These are phyloP conservation scores for Thamnaconus septentrionalis DNA, from an alignment of 2,113 vertebrate species.

Conservation along the genomic window DNA sequence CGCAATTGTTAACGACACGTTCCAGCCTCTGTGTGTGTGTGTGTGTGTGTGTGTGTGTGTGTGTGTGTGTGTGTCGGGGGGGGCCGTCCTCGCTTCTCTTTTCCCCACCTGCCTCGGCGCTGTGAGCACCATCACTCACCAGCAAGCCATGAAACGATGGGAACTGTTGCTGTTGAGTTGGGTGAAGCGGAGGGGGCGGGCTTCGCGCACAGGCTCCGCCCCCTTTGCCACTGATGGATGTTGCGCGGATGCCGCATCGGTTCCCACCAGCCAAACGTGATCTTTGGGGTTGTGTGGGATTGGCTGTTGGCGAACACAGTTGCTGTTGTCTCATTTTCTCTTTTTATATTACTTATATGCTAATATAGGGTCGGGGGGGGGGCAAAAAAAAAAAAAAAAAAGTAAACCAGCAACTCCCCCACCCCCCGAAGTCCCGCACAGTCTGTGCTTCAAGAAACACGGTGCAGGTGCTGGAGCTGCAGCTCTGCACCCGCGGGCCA, in stretches of 20 bases:
- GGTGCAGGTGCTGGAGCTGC: constrained; percentile 40
- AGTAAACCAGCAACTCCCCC: too few species aligned
- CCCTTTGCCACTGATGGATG: constrained; percentile 38
- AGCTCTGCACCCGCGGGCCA: constrained; percentile 42
- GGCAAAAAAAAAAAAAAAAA: too few species aligned
- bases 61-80: too few species aligned
- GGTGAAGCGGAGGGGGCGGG: too few species aligned
- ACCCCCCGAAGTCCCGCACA: too few species aligned
- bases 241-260: constrained; percentile 40
- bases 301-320: background rate
- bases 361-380: too few species aligned
- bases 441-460: constrained; percentile 12
- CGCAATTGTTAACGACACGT: constrained; percentile 52
- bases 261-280: constrained; percentile 53
- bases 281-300: constrained; percentile 42
- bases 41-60: too few species aligned
- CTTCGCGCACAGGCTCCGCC: too few species aligned
- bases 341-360: constrained; percentile 21
- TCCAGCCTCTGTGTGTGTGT: constrained; percentile 14
- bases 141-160: background rate
- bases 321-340: constrained; percentile 57
- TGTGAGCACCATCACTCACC: constrained; percentile 55
- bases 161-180: too few species aligned
- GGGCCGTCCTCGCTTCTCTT: background rate
- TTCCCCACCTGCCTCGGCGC: constrained; percentile 16